These are phyloP conservation scores for Ochlodes sylvanus DNA, from an alignment of 2,888 invertebrate genomes.

Conservation along the genomic window DNA sequence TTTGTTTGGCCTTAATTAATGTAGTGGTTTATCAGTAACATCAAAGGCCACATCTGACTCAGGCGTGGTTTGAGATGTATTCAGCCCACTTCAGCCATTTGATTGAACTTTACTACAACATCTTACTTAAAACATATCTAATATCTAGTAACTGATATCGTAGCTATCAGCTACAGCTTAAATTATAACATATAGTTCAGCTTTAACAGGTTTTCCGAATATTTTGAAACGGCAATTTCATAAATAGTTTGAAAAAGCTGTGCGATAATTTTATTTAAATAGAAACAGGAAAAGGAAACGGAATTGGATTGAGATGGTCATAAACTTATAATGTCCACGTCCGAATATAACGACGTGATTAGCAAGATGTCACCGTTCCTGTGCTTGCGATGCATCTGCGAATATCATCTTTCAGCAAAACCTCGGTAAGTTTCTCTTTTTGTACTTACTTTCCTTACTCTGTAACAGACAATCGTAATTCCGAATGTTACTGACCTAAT, in stretches of 20 bases:
- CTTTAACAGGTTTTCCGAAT: too few species aligned
- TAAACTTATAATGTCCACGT: constrained; percentile 3
- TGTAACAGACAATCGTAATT: too few species aligned
- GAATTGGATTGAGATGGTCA: constrained; percentile 17
- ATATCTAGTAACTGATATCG: too few species aligned
- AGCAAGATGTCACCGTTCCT: constrained; percentile 22
- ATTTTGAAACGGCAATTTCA: constrained; percentile 1
- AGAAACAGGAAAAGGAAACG: background rate
- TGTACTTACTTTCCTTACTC: background rate
- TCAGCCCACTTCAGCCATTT: background rate
- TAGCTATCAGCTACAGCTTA: too few species aligned
- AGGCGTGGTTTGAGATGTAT: background rate
- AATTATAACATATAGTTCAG: too few species aligned
- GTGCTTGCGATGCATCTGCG: constrained; percentile 39
- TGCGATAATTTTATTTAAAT: constrained; percentile 11
- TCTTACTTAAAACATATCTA: too few species aligned
- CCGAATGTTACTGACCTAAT: too few species aligned
- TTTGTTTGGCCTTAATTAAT: constrained; percentile 6
- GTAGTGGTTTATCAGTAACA: constrained; percentile 4
- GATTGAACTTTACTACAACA: background rate
- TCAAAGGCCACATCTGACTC: background rate
- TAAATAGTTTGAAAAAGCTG: background rate
- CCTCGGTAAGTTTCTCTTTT: constrained; percentile 39
- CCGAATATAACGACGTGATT: constrained; percentile 7
- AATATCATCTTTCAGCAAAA: constrained; percentile 34